phyloP scores from a whole-genome alignment of 2,888 invertebrate genomes.

The Sinopyrophorus schimmeli region DNA sequence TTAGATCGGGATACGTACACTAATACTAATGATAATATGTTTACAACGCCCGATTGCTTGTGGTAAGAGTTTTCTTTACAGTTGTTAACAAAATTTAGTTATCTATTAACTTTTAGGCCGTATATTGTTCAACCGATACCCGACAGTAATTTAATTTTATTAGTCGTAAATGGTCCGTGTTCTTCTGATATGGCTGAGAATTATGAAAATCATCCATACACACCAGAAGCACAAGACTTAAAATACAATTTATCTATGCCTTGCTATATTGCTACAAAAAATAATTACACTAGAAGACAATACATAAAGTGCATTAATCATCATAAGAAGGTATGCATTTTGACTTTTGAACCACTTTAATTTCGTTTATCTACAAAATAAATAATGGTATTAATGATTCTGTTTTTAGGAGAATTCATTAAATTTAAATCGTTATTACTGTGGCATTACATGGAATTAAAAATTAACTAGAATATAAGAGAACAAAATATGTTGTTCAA shows the following conservation, averaged over 20 bases:
- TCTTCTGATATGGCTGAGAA: constrained; percentile 41
- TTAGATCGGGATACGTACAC: constrained; percentile 28
- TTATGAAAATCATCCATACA: constrained; percentile 40
- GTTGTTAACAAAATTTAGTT: not conserved
- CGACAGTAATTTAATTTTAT: constrained; percentile 75
- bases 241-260: constrained; percentile 45
- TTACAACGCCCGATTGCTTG: constrained; percentile 20
- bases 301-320: constrained; percentile 50
- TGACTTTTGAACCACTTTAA: no score
- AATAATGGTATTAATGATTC: not conserved
- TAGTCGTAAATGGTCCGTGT: constrained; percentile 74
- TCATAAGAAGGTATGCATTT: constrained; percentile 36
- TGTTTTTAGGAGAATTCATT: constrained; percentile 6
- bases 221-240: constrained; percentile 49
- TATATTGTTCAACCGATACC: constrained; percentile 76
- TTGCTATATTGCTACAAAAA: constrained; percentile 51
- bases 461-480: no score
- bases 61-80: constrained; percentile 21
- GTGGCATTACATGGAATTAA: constrained; percentile 12
- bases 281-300: constrained; percentile 49
- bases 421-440: constrained; percentile 7
- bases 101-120: constrained; percentile 55
- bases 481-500: no score
- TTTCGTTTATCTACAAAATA: no score
- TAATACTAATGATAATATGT: constrained; percentile 13